Percentiles rank a stretch among this genome's conserved stretches.
Evolutionary conservation across 2,113 vertebrate genomes (phyloP).

Genomic region (Thalassarche chlororhynchos): DNA sequence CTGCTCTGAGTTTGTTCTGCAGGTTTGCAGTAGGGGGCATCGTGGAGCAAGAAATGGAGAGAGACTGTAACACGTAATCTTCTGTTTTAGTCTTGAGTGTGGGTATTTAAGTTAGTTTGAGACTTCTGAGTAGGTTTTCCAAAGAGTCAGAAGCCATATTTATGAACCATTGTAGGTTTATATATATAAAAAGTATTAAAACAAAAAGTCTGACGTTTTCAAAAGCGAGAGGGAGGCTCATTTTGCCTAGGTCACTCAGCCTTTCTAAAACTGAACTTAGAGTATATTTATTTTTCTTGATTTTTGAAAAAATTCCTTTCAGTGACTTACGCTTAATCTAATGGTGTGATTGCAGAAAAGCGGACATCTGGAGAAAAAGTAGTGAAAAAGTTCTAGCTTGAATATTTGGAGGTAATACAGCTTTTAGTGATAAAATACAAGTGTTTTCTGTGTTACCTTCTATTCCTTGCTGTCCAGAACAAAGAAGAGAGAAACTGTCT

Average conservation of each 20-base stretch:
- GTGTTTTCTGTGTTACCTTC: neutral
- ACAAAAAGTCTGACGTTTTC: neutral
- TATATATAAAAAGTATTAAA: neutral
- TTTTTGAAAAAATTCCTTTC: neutral
- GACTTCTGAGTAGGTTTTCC: neutral
- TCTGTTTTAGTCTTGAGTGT: neutral
- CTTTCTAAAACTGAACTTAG: neutral
- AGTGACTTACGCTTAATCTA: neutral
- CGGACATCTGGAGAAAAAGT: neutral
- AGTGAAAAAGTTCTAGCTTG: neutral
- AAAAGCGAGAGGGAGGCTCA: neutral
- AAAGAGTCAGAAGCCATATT: neutral
- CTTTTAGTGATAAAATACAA: neutral
- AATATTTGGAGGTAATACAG: neutral
- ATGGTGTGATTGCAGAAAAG: neutral
- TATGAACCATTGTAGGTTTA: neutral
- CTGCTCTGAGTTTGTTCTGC: neutral
- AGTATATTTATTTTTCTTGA: neutral
- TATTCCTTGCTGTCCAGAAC: neutral
- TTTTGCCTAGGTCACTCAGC: neutral
- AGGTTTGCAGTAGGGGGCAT: neutral
- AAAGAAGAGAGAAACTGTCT: neutral
- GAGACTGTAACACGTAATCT: fast-evolving
- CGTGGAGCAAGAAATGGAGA: neutral
- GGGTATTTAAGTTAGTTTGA: neutral